Conservation (phyloP, 2,888 invertebrate genomes). For the Hirtodrosophila alboralis region DNA sequence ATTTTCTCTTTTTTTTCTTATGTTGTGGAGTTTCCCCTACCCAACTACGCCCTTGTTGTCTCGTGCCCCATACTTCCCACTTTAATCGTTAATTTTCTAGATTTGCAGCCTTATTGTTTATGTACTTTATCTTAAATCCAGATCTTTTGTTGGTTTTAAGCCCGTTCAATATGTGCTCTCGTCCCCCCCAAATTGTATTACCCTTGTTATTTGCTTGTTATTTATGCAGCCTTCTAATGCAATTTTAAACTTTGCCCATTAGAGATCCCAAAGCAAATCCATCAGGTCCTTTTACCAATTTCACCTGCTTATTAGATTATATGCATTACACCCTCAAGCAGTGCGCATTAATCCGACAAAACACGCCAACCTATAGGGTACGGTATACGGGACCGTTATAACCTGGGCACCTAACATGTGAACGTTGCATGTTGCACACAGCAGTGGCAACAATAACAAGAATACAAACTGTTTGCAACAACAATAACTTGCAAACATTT, state of each 20-base stretch:
- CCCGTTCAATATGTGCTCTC: slow-evolving; percentile 29
- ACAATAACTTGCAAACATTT: slow-evolving; percentile 65
- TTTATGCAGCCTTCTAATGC: slow-evolving; percentile 68
- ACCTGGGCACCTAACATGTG: slow-evolving; percentile 67
- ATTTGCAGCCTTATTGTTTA: slow-evolving; percentile 1
- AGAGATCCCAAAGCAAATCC: slow-evolving; percentile 23
- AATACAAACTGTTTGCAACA: slow-evolving; percentile 48
- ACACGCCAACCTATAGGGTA: slow-evolving; percentile 53
- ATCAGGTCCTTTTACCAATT: slow-evolving; percentile 51
- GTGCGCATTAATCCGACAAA: slow-evolving; percentile 67
- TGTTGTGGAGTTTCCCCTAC: too few species aligned
- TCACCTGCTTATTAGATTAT: slow-evolving; percentile 74
- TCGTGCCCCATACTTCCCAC: too few species aligned
- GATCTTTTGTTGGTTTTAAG: slow-evolving; percentile 30
- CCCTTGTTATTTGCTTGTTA: slow-evolving; percentile 54
- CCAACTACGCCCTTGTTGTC: too few species aligned
- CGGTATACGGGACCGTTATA: slow-evolving; percentile 44
- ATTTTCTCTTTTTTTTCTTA: too few species aligned
- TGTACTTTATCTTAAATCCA: slow-evolving; percentile 1
- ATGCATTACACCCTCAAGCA: slow-evolving; percentile 70
- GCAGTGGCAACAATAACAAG: slow-evolving; percentile 21
- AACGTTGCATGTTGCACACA: slow-evolving; percentile 73
- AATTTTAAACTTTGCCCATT: slow-evolving; percentile 66
- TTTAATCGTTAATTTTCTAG: neutral
- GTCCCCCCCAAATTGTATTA: slow-evolving; percentile 14